Evolutionary conservation across 2,797 vertebrate genomes (phyloP).

Genomic region (Macroramphosus scolopax): DNA sequence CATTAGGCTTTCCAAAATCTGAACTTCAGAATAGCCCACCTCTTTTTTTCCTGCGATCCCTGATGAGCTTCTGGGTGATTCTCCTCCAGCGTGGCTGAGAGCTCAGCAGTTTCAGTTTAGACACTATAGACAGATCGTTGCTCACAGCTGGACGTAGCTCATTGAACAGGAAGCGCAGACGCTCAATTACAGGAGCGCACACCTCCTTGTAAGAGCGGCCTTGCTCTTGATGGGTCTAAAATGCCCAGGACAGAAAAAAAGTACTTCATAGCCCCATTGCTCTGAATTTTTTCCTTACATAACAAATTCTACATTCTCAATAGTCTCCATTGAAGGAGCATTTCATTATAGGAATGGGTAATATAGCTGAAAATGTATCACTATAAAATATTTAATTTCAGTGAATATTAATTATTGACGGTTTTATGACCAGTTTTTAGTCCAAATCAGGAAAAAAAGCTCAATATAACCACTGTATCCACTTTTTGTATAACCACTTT

Average conservation of each 20-base stretch:
- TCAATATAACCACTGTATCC: no score
- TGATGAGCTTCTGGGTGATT: slow-evolving; percentile 92
- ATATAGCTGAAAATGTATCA: no score
- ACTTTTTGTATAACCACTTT: no score
- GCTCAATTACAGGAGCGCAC: slow-evolving; percentile 95
- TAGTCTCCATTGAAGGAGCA: no score
- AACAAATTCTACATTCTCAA: no score
- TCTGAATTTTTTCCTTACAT: no score
- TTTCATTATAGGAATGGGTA: no score
- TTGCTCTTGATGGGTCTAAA: slow-evolving; percentile 96
- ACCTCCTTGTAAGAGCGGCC: slow-evolving; percentile 99
- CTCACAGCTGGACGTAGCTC: slow-evolving; percentile 94
- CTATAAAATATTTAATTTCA: no score
- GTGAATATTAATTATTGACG: no score
- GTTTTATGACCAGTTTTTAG: no score
- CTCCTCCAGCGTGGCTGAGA: slow-evolving; percentile 95
- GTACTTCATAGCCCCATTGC: background rate
- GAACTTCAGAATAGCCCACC: slow-evolving; percentile 67
- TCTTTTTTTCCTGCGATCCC: slow-evolving; percentile 92
- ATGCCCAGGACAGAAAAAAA: slow-evolving; percentile 5
- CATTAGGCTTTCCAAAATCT: background rate
- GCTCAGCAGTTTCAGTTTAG: slow-evolving; percentile 92
- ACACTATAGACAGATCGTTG: slow-evolving; percentile 93
- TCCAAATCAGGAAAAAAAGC: no score
- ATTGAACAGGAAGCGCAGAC: slow-evolving; percentile 94